Conservation (phyloP, 1,140 invertebrate genomes). For the Drosophila bocki region DNA sequence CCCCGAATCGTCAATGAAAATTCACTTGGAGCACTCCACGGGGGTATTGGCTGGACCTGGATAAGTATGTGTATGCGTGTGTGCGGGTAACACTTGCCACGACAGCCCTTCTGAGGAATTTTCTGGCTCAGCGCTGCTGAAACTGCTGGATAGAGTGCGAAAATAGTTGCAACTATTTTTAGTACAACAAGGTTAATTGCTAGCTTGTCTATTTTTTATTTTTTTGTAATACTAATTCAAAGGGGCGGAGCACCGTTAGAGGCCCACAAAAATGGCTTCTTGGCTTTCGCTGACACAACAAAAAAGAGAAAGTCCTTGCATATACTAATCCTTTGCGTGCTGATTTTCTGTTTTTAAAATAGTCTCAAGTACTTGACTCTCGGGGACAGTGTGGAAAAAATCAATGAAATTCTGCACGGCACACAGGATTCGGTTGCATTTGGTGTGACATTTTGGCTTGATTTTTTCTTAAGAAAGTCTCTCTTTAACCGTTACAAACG, state of each 20-base stretch:
- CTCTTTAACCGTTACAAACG: conserved; percentile 6
- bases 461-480: neutral
- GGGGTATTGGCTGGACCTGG: conserved; percentile 54
- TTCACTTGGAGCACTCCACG: conserved; percentile 51
- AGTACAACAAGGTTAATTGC: conserved; percentile 29
- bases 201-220: conserved; percentile 10
- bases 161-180: conserved; percentile 78
- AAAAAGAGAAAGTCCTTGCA: neutral
- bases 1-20: conserved; percentile 74
- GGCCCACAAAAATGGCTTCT: conserved; percentile 6
- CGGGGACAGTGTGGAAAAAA: conserved; percentile 52
- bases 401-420: conserved; percentile 76
- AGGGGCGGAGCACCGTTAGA: neutral
- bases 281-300: conserved; percentile 21
- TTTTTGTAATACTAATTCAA: neutral
- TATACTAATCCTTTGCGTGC: conserved; percentile 23
- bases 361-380: conserved; percentile 26
- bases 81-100: conserved; percentile 75
- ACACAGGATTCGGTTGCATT: conserved; percentile 35
- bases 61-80: conserved; percentile 55
- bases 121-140: conserved; percentile 66
- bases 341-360: conserved; percentile 18
- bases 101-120: conserved; percentile 75
- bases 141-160: conserved; percentile 51
- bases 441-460: conserved; percentile 3